phyloP scores from a whole-genome alignment of 2,113 vertebrate species.

The Pungitius pungitius region DNA sequence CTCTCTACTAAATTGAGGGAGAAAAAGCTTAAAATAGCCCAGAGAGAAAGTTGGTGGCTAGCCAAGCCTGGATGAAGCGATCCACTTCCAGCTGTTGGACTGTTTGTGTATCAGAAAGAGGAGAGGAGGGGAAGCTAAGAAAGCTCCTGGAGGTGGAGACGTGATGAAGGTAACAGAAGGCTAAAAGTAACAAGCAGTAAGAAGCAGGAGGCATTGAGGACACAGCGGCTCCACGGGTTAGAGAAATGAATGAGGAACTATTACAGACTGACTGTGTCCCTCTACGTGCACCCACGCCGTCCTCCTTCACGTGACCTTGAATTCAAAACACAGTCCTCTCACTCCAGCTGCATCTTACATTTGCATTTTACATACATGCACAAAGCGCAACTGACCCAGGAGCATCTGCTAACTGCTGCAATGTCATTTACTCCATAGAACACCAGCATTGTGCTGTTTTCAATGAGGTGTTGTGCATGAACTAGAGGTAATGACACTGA shows the following conservation, averaged over 20 bases:
- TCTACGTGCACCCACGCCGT: background rate
- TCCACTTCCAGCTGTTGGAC: slow-evolving; percentile 71
- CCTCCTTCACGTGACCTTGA: background rate
- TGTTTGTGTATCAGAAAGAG: slow-evolving; percentile 59
- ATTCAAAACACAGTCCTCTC: background rate
- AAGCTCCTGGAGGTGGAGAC: slow-evolving; percentile 29
- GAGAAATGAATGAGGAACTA: background rate
- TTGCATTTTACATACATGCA: background rate
- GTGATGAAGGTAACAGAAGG: slow-evolving; percentile 26
- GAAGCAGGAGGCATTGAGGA: slow-evolving; percentile 2
- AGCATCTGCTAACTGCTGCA: background rate
- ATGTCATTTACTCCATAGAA: background rate
- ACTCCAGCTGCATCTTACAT: background rate
- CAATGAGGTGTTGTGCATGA: background rate
- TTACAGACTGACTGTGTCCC: background rate
- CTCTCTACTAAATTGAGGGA: slow-evolving; percentile 72
- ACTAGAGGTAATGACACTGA: background rate
- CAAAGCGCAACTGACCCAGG: too few relatives aligned
- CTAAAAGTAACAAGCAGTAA: background rate
- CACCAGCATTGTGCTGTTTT: background rate
- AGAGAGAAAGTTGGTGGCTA: slow-evolving; percentile 70
- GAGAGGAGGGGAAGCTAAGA: slow-evolving; percentile 31
- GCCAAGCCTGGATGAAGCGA: slow-evolving; percentile 77
- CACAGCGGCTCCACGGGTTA: slow-evolving; percentile 5
- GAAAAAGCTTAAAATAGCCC: slow-evolving; percentile 77